Percentiles rank a stretch among this genome's conserved stretches.
Evolutionary conservation across 2,888 invertebrate species (phyloP).

Genomic region (Bembecia ichneumoniformis): DNA sequence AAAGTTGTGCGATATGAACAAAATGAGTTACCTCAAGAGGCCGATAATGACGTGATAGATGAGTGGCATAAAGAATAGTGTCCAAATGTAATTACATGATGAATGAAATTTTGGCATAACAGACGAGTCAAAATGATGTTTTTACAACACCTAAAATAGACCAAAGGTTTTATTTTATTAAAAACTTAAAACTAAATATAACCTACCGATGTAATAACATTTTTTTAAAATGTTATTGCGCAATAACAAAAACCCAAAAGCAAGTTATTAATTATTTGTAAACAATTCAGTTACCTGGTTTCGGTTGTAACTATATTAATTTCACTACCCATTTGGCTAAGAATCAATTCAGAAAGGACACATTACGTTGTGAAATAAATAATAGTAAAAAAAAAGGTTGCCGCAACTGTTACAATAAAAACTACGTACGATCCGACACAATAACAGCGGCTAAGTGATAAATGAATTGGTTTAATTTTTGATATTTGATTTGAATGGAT

Average conservation of each 20-base stretch:
- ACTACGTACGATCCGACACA: too few relatives aligned
- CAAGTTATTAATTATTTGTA: not conserved
- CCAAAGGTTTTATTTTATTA: slow-evolving; percentile 6
- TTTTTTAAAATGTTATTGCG: slow-evolving; percentile 31
- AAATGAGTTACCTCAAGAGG: slow-evolving; percentile 40
- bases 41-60: slow-evolving; percentile 43
- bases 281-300: slow-evolving; percentile 1
- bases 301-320: slow-evolving; percentile 19
- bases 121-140: slow-evolving; percentile 7
- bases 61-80: slow-evolving; percentile 33
- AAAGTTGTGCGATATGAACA: too few relatives aligned
- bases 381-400: too few relatives aligned
- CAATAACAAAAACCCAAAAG: not conserved
- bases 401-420: too few relatives aligned
- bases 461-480: too few relatives aligned
- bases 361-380: slow-evolving; percentile 19
- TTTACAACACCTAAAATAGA: slow-evolving; percentile 7
- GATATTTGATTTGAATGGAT: too few relatives aligned
- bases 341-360: slow-evolving; percentile 55
- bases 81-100: slow-evolving; percentile 37
- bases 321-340: slow-evolving; percentile 63
- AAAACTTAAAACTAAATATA: slow-evolving; percentile 9
- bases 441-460: too few relatives aligned
- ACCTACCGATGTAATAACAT: slow-evolving; percentile 7
- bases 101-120: slow-evolving; percentile 36